A percentile compares a stretch with the other conserved stretches of the same genome.
phyloP scores from a whole-genome alignment of 1,140 invertebrate genomes.

The Eulimnadia texana region DNA sequence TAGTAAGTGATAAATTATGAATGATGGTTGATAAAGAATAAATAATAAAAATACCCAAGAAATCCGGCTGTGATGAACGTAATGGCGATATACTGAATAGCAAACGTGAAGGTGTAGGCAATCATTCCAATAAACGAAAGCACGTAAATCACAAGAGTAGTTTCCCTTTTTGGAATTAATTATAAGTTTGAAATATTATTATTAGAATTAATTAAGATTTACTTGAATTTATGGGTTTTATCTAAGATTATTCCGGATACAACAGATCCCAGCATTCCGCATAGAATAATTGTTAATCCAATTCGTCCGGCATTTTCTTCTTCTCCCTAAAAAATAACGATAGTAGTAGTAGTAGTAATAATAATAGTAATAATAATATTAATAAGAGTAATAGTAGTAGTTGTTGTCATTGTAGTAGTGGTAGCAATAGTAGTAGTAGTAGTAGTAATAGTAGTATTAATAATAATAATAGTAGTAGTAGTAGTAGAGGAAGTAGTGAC shows the following conservation, averaged over 20 bases:
- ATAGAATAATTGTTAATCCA: conserved; percentile 71
- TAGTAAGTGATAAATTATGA: no score
- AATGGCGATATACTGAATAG: conserved; percentile 44
- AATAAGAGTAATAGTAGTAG: background rate
- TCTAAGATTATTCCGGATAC: conserved; percentile 75
- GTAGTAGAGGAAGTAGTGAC: no score
- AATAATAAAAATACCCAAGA: conserved; percentile 43
- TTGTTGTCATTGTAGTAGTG: background rate
- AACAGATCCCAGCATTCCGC: conserved; percentile 78
- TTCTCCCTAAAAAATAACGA: conserved; percentile 40
- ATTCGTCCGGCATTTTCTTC: conserved; percentile 65
- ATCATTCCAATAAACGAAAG: conserved; percentile 74
- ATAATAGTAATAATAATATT: background rate
- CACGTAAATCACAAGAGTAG: conserved; percentile 69
- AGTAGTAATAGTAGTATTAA: no score
- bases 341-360: background rate
- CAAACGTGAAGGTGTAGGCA: conserved; percentile 68
- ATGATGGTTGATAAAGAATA: background rate
- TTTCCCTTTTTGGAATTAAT: conserved; percentile 57
- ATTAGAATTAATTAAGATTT: conserved; percentile 25
- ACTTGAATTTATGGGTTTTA: conserved; percentile 69
- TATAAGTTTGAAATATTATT: conserved; percentile 5
- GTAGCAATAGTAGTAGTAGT: background rate
- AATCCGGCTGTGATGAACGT: conserved; percentile 64
- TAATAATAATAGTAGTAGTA: no score